Percentiles rank a stretch among this genome's conserved stretches.
Conservation (phyloP, 2,797 vertebrate genomes). For the Tadarida brasiliensis region DNA sequence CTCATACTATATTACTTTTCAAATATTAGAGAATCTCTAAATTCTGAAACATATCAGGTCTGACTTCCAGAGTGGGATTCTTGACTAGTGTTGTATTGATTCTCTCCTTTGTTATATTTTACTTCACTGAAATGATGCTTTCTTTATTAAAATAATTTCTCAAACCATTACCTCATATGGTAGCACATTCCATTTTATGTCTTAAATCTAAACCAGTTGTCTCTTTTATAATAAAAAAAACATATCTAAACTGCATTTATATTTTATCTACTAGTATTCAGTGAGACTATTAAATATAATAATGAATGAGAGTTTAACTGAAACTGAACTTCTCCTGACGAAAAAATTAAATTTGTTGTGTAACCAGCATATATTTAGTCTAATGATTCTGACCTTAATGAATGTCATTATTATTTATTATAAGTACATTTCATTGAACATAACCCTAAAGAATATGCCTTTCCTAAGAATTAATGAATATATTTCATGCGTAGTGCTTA, state of each 20-base stretch:
- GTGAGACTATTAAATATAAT: neutral
- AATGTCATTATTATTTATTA: conserved; percentile 23
- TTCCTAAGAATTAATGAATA: conserved; percentile 36
- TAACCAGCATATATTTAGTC: neutral
- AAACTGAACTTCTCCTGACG: neutral
- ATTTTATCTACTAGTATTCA: neutral
- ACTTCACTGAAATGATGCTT: neutral
- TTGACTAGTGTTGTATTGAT: neutral
- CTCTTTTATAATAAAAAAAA: neutral
- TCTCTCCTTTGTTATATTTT: neutral
- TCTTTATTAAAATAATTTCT: conserved; percentile 13
- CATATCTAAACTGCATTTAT: neutral
- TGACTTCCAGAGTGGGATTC: neutral
- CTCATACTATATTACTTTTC: neutral
- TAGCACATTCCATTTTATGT: neutral
- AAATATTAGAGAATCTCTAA: neutral
- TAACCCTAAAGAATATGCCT: neutral
- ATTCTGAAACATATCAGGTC: neutral
- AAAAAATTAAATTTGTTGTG: conserved; percentile 16
- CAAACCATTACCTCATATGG: neutral
- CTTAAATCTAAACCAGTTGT: neutral
- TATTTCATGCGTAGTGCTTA: neutral
- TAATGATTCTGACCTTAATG: conserved; percentile 13
- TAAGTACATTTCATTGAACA: neutral
- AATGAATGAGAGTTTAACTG: neutral